phyloP scores from a whole-genome alignment of 2,888 invertebrate genomes.

The Leucophenga maculata region DNA sequence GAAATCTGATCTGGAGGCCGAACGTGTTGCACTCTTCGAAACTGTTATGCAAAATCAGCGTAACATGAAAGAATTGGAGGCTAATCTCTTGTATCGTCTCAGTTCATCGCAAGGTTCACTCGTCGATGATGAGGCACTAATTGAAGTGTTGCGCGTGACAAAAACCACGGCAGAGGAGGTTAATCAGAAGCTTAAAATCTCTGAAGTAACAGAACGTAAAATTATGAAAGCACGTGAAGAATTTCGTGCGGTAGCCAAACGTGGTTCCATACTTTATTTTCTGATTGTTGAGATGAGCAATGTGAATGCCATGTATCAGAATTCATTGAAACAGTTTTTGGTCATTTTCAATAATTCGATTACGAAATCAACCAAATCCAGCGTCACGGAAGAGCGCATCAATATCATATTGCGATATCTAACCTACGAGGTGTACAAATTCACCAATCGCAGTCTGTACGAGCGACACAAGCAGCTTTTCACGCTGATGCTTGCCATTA shows the following conservation, averaged over 20 bases:
- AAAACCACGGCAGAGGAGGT: constrained; percentile 95
- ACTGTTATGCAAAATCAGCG: constrained; percentile 97
- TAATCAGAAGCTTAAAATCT: constrained; percentile 91
- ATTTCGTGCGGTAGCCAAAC: constrained; percentile 93
- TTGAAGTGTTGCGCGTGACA: constrained; percentile 89
- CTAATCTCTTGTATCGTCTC: constrained; percentile 89
- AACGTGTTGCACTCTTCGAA: constrained; percentile 92
- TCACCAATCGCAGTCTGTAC: constrained; percentile 92
- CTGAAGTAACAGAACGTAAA: constrained; percentile 94
- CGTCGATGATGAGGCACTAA: constrained; percentile 95
- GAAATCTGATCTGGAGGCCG: constrained; percentile 95
- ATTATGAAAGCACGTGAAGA: constrained; percentile 95
- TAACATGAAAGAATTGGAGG: constrained; percentile 96
- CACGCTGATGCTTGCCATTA: constrained; percentile 94
- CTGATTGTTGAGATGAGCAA: constrained; percentile 97
- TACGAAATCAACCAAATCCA: constrained; percentile 89
- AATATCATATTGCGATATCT: constrained; percentile 90
- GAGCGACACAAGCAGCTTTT: constrained; percentile 94
- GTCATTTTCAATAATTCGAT: constrained; percentile 95
- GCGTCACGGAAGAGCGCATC: constrained; percentile 88
- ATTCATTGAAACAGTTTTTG: constrained; percentile 93
- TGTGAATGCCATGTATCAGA: constrained; percentile 97
- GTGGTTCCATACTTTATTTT: constrained; percentile 95
- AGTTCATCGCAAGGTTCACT: constrained; percentile 94
- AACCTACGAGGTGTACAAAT: constrained; percentile 93